Evolutionary conservation across 2,113 vertebrate species (phyloP).

Genomic region (Pomatostomus ruficeps): DNA sequence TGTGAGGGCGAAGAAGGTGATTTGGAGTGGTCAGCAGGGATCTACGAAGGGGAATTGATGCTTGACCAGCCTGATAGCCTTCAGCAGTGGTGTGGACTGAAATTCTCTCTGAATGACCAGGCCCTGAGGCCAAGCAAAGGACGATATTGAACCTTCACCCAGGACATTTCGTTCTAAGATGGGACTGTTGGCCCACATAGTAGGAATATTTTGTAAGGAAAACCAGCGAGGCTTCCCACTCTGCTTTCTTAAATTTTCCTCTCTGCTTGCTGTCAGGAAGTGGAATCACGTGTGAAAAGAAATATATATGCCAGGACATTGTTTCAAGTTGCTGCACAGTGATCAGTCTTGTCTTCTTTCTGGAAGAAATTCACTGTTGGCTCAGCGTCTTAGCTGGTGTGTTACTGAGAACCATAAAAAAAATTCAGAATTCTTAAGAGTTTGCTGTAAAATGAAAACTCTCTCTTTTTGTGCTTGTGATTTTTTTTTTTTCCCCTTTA

Average conservation of each 20-base stretch:
- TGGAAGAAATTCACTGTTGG: not conserved
- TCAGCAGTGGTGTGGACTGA: not conserved
- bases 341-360: not conserved
- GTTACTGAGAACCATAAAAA: not conserved
- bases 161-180: not conserved
- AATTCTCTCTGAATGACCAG: not conserved
- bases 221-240: not conserved
- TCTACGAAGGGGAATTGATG: not conserved
- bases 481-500: fast-evolving
- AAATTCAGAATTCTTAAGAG: not conserved
- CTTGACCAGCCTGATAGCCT: not conserved
- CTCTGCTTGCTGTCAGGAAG: slow-evolving; percentile 19
- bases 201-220: not conserved
- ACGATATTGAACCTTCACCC: not conserved
- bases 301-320: not conserved
- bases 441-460: not conserved
- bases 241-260: slow-evolving; percentile 7
- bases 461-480: not conserved
- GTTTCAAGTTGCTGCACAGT: not conserved
- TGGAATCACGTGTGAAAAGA: not conserved
- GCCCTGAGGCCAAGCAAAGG: not conserved
- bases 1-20: not conserved
- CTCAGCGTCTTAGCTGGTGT: not conserved
- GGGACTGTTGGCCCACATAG: not conserved
- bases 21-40: not conserved